Evolutionary conservation across 1,140 invertebrate genomes (phyloP).

Genomic region (Pseudobourletiella spinata): DNA sequence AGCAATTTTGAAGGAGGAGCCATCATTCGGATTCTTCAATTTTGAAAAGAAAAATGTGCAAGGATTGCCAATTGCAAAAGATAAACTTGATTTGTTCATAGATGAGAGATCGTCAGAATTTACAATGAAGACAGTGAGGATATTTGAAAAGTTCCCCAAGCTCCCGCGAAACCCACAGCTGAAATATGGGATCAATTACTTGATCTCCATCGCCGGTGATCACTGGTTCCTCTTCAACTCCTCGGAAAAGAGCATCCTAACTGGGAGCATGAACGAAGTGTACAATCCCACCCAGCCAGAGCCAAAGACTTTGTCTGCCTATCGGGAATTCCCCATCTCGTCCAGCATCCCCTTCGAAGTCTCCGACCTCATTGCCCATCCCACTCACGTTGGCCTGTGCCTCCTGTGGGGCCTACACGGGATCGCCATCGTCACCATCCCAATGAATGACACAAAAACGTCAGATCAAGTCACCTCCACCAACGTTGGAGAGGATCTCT

Average conservation of each 20-base stretch:
- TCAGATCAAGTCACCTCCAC: background rate
- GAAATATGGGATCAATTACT: constrained; percentile 6
- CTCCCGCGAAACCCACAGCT: background rate
- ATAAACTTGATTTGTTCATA: background rate
- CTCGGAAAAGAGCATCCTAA: background rate
- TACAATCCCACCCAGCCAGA: background rate
- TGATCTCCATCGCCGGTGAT: background rate
- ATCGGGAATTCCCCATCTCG: background rate
- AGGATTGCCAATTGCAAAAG: no score
- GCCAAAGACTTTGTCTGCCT: background rate
- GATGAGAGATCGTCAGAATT: background rate
- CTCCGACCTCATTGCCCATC: background rate
- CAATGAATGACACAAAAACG: background rate
- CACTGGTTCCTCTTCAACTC: background rate
- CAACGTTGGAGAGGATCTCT: constrained; percentile 7
- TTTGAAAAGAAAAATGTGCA: no score
- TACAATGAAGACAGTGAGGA: constrained; percentile 1
- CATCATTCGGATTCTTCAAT: no score
- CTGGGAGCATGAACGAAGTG: background rate
- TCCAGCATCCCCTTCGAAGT: background rate
- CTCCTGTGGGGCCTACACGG: background rate
- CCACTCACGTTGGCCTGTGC: background rate
- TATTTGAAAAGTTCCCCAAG: background rate
- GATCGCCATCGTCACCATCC: background rate
- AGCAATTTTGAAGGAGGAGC: background rate